These are phyloP conservation scores for Belonocnema kinseyi DNA, from an alignment of 1,140 invertebrate genomes.

Conservation along the genomic window DNA sequence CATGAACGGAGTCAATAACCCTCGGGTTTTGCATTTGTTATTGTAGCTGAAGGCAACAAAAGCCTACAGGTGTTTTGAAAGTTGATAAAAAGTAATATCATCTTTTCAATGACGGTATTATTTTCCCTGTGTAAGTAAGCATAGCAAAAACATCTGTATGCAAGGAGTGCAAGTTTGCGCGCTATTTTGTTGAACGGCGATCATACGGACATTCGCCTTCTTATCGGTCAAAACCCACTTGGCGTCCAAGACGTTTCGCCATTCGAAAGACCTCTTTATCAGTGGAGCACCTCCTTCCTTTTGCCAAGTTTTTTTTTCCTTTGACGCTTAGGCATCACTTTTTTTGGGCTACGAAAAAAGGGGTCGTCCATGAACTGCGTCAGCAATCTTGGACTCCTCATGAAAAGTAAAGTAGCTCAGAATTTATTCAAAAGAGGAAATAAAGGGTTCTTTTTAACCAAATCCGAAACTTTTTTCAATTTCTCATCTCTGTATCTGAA, in stretches of 20 bases:
- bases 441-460: no score
- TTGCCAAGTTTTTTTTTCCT: slow-evolving; percentile 48
- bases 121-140: not conserved
- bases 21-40: not conserved
- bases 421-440: no score
- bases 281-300: slow-evolving; percentile 56
- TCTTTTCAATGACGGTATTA: slow-evolving; percentile 7
- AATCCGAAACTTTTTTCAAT: no score
- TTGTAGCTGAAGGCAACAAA: slow-evolving; percentile 9
- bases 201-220: slow-evolving; percentile 49
- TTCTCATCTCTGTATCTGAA: no score
- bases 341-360: slow-evolving; percentile 9
- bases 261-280: slow-evolving; percentile 59
- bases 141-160: slow-evolving; percentile 7
- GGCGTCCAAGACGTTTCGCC: slow-evolving; percentile 36
- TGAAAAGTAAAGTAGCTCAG: no score
- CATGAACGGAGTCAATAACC: not conserved
- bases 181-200: slow-evolving; percentile 21
- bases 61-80: slow-evolving; percentile 7
- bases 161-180: slow-evolving; percentile 7
- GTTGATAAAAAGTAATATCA: slow-evolving; percentile 4
- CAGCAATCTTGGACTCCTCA: no score
- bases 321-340: slow-evolving; percentile 49
- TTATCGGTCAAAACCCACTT: slow-evolving; percentile 63
- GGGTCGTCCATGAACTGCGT: no score